Percentiles rank a stretch among this genome's conserved stretches.
These are phyloP conservation scores for Drosophila fungiperda DNA, from an alignment of 2,888 invertebrate genomes.

Conservation along the genomic window DNA sequence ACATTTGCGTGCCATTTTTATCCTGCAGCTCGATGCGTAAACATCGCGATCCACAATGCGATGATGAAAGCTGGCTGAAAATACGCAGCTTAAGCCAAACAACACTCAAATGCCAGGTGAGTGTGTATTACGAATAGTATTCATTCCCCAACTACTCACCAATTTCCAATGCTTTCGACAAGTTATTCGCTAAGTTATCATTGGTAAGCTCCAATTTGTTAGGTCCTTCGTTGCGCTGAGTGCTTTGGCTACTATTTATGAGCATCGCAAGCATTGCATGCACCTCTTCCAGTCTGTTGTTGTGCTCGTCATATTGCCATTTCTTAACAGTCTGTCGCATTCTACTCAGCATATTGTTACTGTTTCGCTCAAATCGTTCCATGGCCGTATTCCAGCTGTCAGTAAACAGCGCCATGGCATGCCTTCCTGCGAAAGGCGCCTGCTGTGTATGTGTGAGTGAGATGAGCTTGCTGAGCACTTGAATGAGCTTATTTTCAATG, in stretches of 20 bases:
- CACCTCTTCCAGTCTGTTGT: slow-evolving; percentile 79
- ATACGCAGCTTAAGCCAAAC: slow-evolving; percentile 60
- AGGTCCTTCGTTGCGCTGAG: slow-evolving; percentile 30
- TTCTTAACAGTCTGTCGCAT: slow-evolving; percentile 58
- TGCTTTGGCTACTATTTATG: slow-evolving; percentile 50
- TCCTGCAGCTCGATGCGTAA: slow-evolving; percentile 86
- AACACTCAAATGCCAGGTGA: slow-evolving; percentile 28
- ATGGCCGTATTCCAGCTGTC: slow-evolving; percentile 3
- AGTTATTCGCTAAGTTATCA: neutral
- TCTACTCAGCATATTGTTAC: slow-evolving; percentile 48
- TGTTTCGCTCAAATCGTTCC: slow-evolving; percentile 5
- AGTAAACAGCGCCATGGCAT: slow-evolving; percentile 6
- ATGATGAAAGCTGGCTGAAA: slow-evolving; percentile 84
- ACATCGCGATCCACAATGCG: slow-evolving; percentile 84
- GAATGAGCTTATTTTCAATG: slow-evolving; percentile 84
- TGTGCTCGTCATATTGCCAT: slow-evolving; percentile 41
- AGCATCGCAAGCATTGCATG: slow-evolving; percentile 81
- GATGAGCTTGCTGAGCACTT: slow-evolving; percentile 84
- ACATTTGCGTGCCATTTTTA: slow-evolving; percentile 85
- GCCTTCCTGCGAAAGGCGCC: neutral
- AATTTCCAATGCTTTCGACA: slow-evolving; percentile 16
- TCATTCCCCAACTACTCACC: slow-evolving; percentile 21
- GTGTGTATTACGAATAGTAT: slow-evolving; percentile 24
- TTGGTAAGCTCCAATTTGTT: neutral
- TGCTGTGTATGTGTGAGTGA: slow-evolving; percentile 76